phyloP scores from a whole-genome alignment of 1,140 invertebrate genomes.

The Archegozetes longisetosus region DNA sequence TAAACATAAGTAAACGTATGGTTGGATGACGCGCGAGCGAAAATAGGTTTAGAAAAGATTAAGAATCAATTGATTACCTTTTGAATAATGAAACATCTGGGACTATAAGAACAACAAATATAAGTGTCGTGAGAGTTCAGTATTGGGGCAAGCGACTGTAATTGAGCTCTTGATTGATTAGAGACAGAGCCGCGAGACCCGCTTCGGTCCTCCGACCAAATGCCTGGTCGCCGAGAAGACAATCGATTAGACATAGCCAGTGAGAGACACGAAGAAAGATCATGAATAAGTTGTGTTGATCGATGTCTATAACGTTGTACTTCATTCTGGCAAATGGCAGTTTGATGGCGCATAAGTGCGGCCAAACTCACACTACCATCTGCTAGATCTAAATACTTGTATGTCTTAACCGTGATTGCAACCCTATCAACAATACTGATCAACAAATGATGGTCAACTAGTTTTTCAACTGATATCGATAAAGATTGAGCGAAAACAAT shows the following conservation, averaged over 20 bases:
- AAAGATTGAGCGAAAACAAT: not conserved
- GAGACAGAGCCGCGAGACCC: not conserved
- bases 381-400: not conserved
- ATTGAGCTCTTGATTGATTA: not conserved
- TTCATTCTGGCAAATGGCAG: not conserved
- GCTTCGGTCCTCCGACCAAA: not conserved
- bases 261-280: not conserved
- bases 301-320: not conserved
- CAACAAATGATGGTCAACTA: not conserved
- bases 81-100: slow-evolving; percentile 42
- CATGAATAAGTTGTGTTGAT: not conserved
- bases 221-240: not conserved
- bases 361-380: not conserved
- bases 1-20: too few relatives aligned
- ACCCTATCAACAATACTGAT: too few relatives aligned
- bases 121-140: slow-evolving; percentile 40
- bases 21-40: too few relatives aligned
- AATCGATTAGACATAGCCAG: not conserved
- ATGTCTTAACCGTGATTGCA: not conserved
- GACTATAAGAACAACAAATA: slow-evolving; percentile 41
- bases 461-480: not conserved
- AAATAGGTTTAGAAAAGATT: too few relatives aligned
- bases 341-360: not conserved
- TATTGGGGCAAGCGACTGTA: slow-evolving; percentile 1
- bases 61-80: slow-evolving; percentile 30